Percentiles rank a stretch among this genome's conserved stretches.
Evolutionary conservation across 1,140 invertebrate species (phyloP).

Genomic region (Paraescarpia echinospica): DNA sequence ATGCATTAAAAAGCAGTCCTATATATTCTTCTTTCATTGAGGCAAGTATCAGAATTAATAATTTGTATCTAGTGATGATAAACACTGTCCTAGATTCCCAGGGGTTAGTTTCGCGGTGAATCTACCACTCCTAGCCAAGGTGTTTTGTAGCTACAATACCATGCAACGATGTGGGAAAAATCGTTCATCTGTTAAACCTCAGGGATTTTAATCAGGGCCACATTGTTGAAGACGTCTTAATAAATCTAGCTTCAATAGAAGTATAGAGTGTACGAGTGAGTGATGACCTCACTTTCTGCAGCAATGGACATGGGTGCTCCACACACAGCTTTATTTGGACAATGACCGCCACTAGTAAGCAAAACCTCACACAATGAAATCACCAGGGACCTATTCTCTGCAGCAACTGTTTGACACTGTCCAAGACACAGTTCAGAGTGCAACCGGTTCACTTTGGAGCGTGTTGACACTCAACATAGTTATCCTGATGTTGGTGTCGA

Average conservation of each 20-base stretch:
- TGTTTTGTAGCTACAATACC: neutral
- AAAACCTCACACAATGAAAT: neutral
- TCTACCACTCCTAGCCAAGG: neutral
- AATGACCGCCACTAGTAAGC: neutral
- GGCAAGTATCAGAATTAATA: neutral
- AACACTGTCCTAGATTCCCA: neutral
- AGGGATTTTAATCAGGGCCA: neutral
- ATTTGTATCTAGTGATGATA: neutral
- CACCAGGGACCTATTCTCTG: neutral
- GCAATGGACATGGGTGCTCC: neutral
- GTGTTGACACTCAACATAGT: neutral
- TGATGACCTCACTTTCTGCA: neutral
- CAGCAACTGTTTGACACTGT: neutral
- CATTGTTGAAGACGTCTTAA: neutral
- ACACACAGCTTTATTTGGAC: neutral
- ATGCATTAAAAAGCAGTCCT: too few species aligned
- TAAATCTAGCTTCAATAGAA: neutral
- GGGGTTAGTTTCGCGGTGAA: neutral
- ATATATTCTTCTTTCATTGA: neutral
- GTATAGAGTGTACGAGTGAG: neutral
- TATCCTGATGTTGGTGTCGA: neutral
- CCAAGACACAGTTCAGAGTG: neutral
- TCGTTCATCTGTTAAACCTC: neutral
- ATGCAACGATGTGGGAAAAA: neutral
- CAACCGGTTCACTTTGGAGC: neutral